A percentile compares a stretch with the other conserved stretches of the same genome.
Evolutionary conservation across 30 jellyfish, hydroid and myxozoan genomes (phyloP).

Genomic region (Rhopilema esculentum): DNA sequence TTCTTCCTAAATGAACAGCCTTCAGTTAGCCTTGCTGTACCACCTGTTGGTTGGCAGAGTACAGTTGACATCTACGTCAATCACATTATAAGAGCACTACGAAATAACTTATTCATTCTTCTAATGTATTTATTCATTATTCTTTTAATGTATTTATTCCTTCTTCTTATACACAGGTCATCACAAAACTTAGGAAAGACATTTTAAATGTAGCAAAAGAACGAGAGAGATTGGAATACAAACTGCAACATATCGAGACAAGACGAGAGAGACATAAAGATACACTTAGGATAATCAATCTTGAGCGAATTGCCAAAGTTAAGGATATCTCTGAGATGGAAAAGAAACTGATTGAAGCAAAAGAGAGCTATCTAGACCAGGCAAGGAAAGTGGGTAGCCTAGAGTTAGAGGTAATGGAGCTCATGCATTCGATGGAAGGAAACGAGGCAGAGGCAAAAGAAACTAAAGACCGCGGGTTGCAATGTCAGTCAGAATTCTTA

Average conservation of each 20-base stretch:
- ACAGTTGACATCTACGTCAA: no score
- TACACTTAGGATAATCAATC: constrained; percentile 21
- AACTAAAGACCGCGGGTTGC: constrained; percentile 15
- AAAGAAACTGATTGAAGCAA: constrained; percentile 14
- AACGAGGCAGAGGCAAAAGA: constrained; percentile 32
- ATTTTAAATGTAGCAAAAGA: constrained; percentile 46
- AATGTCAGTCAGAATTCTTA: constrained; percentile 15
- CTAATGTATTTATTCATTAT: no score
- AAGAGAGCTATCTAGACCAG: constrained; percentile 23
- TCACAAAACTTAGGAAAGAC: constrained; percentile 42
- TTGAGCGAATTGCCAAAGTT: constrained; percentile 2
- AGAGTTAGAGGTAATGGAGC: constrained; percentile 55
- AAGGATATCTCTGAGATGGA: constrained; percentile 16
- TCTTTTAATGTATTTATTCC: no score
- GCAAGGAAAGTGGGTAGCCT: constrained; percentile 10
- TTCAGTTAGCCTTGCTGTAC: no score
- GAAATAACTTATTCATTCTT: no score
- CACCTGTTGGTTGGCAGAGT: no score
- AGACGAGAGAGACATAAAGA: constrained; percentile 48
- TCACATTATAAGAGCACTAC: no score
- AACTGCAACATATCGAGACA: constrained; percentile 10
- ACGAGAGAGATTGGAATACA: constrained; percentile 50
- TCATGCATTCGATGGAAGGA: constrained; percentile 44
- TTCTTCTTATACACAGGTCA: background rate
- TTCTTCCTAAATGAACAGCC: no score